phyloP scores from a whole-genome alignment of 2,888 invertebrate species.

The Campoplex nolae region DNA sequence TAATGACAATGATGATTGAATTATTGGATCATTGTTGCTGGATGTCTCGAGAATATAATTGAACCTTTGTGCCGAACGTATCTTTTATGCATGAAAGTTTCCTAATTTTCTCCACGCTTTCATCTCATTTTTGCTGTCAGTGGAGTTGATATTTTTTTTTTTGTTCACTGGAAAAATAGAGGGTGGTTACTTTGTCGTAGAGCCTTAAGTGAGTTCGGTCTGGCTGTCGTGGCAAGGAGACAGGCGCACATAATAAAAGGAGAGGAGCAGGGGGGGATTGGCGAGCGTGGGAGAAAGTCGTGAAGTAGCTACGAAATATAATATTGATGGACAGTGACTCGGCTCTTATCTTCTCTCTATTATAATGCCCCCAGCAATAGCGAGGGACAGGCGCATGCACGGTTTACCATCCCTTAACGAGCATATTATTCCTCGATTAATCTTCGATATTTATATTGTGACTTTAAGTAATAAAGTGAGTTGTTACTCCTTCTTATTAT shows the following conservation, averaged over 20 bases:
- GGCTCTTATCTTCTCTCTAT: conserved; percentile 75
- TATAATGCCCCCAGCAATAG: conserved; percentile 48
- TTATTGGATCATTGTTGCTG: too few relatives aligned
- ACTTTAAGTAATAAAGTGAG: conserved; percentile 75
- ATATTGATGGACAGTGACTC: conserved; percentile 84
- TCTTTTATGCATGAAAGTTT: neutral
- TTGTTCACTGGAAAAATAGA: conserved; percentile 10
- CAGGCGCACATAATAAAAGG: conserved; percentile 48
- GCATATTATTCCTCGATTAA: conserved; percentile 83
- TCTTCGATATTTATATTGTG: conserved; percentile 83
- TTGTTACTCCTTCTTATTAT: conserved; percentile 45
- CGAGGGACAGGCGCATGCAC: conserved; percentile 51
- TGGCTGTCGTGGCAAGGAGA: conserved; percentile 41
- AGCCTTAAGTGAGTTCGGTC: conserved; percentile 74
- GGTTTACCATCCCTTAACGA: conserved; percentile 82
- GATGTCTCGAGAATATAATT: neutral
- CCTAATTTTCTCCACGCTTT: neutral
- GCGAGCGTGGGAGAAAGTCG: conserved; percentile 66
- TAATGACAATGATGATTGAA: too few relatives aligned
- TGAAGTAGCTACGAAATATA: conserved; percentile 69
- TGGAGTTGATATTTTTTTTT: neutral
- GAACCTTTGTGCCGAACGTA: neutral
- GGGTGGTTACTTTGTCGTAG: conserved; percentile 63
- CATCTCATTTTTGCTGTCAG: neutral
- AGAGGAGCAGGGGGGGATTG: conserved; percentile 9